Evolutionary conservation across 2,888 invertebrate genomes (phyloP).

Genomic region (Drosophila sordidula): DNA sequence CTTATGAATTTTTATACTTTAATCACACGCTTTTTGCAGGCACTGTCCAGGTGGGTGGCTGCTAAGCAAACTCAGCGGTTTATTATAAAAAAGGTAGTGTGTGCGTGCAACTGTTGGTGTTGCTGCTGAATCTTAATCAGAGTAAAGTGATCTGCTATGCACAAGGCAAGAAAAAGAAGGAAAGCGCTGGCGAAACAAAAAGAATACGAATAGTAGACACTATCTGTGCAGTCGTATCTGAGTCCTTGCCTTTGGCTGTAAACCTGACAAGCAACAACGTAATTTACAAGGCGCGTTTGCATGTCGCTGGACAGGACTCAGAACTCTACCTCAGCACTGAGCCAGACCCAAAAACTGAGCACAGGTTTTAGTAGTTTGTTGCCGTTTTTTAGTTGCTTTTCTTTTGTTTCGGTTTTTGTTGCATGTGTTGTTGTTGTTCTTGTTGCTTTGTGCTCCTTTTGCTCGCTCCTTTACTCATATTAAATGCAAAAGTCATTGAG

Average conservation of each 20-base stretch:
- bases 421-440: slow-evolving; percentile 38
- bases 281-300: slow-evolving; percentile 75
- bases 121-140: slow-evolving; percentile 81
- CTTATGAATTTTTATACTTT: slow-evolving; percentile 48
- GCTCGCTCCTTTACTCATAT: slow-evolving; percentile 69
- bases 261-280: slow-evolving; percentile 64
- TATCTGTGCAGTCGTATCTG: slow-evolving; percentile 52
- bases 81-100: not conserved
- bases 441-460: slow-evolving; percentile 44
- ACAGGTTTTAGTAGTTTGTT: slow-evolving; percentile 30
- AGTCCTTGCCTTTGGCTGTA: slow-evolving; percentile 41
- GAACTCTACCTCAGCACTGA: slow-evolving; percentile 36
- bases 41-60: slow-evolving; percentile 6
- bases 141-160: slow-evolving; percentile 82
- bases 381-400: slow-evolving; percentile 30
- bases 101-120: slow-evolving; percentile 37
- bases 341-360: slow-evolving; percentile 28
- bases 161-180: slow-evolving; percentile 65
- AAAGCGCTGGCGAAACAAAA: slow-evolving; percentile 49
- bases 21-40: slow-evolving; percentile 18
- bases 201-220: slow-evolving; percentile 43
- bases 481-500: slow-evolving; percentile 82
- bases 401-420: slow-evolving; percentile 20
- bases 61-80: slow-evolving; percentile 5
- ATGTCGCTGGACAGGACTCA: slow-evolving; percentile 70